These are phyloP conservation scores for Ostrea edulis DNA, from an alignment of 1,140 invertebrate species.

Conservation along the genomic window DNA sequence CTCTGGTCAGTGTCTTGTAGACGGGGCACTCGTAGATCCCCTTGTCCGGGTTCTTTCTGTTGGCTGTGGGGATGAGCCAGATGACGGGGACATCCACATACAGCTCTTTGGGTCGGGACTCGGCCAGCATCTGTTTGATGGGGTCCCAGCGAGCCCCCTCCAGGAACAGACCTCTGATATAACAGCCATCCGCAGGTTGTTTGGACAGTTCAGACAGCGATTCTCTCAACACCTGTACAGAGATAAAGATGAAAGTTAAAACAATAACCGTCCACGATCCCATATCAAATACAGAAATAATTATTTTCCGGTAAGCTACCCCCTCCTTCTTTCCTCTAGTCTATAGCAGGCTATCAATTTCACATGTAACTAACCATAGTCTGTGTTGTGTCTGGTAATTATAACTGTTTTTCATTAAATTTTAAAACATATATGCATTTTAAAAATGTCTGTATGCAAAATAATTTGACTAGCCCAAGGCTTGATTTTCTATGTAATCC, in stretches of 20 bases:
- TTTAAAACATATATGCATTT: no score
- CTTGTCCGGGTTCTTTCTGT: slow-evolving; percentile 67
- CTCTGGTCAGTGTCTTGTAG: slow-evolving; percentile 80
- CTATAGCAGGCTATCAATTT: no score
- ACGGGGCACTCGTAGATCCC: slow-evolving; percentile 80
- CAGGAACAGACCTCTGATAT: slow-evolving; percentile 78
- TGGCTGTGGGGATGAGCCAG: slow-evolving; percentile 77
- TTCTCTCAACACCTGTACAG: slow-evolving; percentile 72
- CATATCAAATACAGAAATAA: no score
- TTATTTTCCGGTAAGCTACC: no score
- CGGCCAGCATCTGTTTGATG: slow-evolving; percentile 67
- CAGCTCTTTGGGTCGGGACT: slow-evolving; percentile 79
- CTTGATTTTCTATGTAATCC: no score
- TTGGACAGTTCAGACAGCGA: slow-evolving; percentile 67
- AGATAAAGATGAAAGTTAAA: background rate
- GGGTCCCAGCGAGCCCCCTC: slow-evolving; percentile 80
- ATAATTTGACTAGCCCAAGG: no score
- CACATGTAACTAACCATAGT: no score
- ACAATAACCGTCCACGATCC: no score
- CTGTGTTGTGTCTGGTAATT: no score
- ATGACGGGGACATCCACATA: slow-evolving; percentile 79
- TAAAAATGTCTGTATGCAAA: no score
- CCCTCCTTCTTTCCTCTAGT: no score
- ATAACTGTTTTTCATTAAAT: no score
- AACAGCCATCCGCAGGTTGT: slow-evolving; percentile 77